phyloP scores from a whole-genome alignment of 2,797 vertebrate species.

The Lates japonicus region DNA sequence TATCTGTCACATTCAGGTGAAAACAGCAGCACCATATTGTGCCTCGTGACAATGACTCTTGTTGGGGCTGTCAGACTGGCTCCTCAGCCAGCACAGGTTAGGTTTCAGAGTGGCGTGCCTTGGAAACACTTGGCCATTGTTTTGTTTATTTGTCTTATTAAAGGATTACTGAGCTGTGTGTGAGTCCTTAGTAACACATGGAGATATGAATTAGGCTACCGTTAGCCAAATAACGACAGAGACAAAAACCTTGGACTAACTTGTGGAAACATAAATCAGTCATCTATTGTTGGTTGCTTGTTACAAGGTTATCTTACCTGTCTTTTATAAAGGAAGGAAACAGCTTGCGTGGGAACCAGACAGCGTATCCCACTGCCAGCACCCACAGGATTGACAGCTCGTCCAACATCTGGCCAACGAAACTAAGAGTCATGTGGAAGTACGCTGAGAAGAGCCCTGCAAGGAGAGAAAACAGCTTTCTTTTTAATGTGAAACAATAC shows the following conservation, averaged over 20 bases:
- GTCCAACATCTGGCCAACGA: conserved; percentile 94
- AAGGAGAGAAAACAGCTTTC: neutral
- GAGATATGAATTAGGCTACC: neutral
- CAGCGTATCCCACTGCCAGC: conserved; percentile 87
- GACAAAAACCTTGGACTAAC: neutral
- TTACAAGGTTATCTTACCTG: conserved; percentile 83
- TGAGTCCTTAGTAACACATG: conserved; percentile 20
- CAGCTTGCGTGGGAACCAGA: conserved; percentile 92
- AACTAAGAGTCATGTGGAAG: conserved; percentile 97
- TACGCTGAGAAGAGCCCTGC: conserved; percentile 93
- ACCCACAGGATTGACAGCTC: conserved; percentile 97
- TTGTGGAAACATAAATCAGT: neutral
- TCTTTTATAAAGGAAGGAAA: conserved; percentile 90
- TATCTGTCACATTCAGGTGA: conserved; percentile 31
- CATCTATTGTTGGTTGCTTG: neutral
- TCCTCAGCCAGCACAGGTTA: conserved; percentile 25
- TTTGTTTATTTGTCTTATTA: conserved; percentile 13
- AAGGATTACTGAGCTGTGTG: conserved; percentile 21
- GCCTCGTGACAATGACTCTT: conserved; percentile 31
- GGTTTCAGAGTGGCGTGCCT: conserved; percentile 47
- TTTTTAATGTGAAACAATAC: neutral
- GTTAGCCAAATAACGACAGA: neutral
- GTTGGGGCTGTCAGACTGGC: conserved; percentile 38
- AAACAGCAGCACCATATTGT: neutral
- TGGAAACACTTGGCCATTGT: conserved; percentile 28